phyloP scores from a whole-genome alignment of 2,113 vertebrate species.

The Macroglossus sobrinus region DNA sequence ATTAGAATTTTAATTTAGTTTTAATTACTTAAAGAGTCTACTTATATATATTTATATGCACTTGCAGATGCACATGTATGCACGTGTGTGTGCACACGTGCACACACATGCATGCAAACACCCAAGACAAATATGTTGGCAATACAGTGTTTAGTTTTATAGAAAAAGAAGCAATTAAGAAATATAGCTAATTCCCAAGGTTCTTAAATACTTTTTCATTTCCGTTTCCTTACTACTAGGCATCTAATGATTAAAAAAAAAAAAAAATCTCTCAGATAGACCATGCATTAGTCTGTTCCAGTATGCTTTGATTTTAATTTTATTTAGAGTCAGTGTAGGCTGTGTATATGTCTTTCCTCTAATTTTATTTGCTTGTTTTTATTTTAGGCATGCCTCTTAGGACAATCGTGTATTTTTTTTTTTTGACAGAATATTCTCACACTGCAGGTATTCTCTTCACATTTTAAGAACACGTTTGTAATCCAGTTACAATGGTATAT shows the following conservation, averaged over 20 bases:
- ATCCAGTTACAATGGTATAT: not conserved
- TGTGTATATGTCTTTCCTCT: not conserved
- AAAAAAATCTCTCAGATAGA: not conserved
- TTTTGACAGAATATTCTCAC: not conserved
- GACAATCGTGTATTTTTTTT: not conserved
- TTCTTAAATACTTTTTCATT: not conserved
- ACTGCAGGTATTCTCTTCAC: not conserved
- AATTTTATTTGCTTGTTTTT: slow-evolving; percentile 14
- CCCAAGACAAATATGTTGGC: not conserved
- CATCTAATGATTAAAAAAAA: not conserved
- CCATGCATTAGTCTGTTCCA: not conserved
- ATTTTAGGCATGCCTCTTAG: not conserved
- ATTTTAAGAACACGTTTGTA: slow-evolving; percentile 12
- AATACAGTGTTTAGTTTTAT: not conserved
- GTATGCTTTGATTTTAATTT: slow-evolving; percentile 35
- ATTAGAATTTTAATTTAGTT: not conserved
- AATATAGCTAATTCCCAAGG: not conserved
- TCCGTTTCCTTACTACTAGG: not conserved
- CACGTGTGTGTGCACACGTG: not conserved
- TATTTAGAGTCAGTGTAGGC: not conserved
- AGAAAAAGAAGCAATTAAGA: not conserved
- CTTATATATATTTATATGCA: no score
- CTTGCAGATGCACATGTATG: not conserved
- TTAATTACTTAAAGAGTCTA: slow-evolving; percentile 31
- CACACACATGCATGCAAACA: not conserved